phyloP scores from a whole-genome alignment of 2,113 vertebrate species.

The Cnemophilus loriae region DNA sequence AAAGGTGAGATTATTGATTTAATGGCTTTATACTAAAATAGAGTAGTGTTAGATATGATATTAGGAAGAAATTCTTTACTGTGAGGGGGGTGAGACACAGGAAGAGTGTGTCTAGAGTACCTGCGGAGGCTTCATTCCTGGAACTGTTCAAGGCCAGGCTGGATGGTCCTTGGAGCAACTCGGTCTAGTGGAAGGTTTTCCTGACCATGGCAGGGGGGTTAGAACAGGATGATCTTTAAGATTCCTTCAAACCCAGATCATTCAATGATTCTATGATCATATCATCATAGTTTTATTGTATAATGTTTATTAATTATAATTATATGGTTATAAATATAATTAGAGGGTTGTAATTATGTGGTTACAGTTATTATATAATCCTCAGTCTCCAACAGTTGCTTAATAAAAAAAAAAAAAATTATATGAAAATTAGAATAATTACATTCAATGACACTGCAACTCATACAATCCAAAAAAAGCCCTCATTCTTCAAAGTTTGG shows the following conservation, averaged over 20 bases:
- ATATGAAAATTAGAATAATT: background rate
- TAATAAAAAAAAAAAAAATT: background rate
- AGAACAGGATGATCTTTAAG: background rate
- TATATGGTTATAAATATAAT: background rate
- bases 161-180: background rate
- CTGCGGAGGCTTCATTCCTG: background rate
- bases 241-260: background rate
- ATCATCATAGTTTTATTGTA: background rate
- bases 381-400: background rate
- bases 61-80: background rate
- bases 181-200: background rate
- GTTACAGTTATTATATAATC: background rate
- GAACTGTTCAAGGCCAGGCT: background rate
- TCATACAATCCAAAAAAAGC: background rate
- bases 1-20: background rate
- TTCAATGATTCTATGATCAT: background rate
- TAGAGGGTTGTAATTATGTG: background rate
- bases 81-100: background rate
- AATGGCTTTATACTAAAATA: background rate
- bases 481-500: conserved; percentile 33
- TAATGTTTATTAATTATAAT: background rate
- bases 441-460: background rate
- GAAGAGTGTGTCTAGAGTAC: background rate
- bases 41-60: background rate
- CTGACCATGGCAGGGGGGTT: background rate